Base-by-base conservation (phyloP, 2,113 vertebrate genomes). In the Takifugu flavidus region DNA sequence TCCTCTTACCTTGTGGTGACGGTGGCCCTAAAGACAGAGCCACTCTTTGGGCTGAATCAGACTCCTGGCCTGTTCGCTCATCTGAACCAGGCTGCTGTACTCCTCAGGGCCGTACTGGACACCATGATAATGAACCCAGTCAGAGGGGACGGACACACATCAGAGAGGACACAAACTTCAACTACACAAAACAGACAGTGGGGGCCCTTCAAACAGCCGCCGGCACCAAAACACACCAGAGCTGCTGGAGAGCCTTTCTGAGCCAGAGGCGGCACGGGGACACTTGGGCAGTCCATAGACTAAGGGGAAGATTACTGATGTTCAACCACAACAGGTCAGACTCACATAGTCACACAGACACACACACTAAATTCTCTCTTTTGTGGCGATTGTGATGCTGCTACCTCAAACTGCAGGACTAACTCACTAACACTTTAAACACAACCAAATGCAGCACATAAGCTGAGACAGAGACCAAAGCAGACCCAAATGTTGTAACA, bases 11-110 rank as follows among this genome's bases (percentile, higher is more conserved):
- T 93, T 90, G 57, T 53, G 49, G 53, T 3, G 87, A 77, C 10
- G 45, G 72, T 81, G 34, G 1, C 86, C 79, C 92, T 98, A 98
- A 82, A 98, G 94, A 92, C 96, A 98, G 90, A 98, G 94, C 96
- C 96, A 98, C 87, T 98, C 96, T 94, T 98, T 98, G 89, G 95
- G 92, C 92, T 98, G 96, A 91, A 96, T 92, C 91, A 98, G 90
- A 91, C 93, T 94, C 87, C 95, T 92, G 88, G 93, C 88, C 87
- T 95, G 93, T 86, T 98, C 95, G 84, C 84, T 94, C 91, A 98
- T 90, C 91, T 94, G 94, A 92, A 98, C 88, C 90, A 98, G 68
- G 90, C 90, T 84, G 92, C 92, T 93, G 91, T 96, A 98, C 89
- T 98, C 96, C 61, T 98, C 95, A 59, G 95, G 94, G 53, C 92